phyloP scores from a whole-genome alignment of 1,140 invertebrate species.

The Potamilus streckersoni region DNA sequence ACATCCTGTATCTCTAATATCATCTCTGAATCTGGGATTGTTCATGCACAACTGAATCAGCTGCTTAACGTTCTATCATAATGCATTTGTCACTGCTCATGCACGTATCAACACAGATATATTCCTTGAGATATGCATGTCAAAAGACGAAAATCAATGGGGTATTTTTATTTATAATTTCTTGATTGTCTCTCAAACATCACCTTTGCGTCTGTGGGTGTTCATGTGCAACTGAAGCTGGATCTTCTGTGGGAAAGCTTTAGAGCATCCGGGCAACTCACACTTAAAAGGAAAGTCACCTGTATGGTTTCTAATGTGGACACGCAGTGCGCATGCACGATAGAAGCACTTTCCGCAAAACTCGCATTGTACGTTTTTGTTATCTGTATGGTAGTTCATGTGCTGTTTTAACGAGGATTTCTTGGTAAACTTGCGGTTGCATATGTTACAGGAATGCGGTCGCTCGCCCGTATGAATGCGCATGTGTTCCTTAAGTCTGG shows the following conservation, averaged over 20 bases:
- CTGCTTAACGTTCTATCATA: too few species aligned
- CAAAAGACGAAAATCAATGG: too few species aligned
- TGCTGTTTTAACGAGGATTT: not conserved
- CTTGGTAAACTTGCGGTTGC: not conserved
- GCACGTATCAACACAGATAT: too few species aligned
- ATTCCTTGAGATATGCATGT: too few species aligned
- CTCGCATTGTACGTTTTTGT: not conserved
- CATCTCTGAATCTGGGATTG: too few species aligned
- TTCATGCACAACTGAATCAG: too few species aligned
- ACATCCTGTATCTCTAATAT: too few species aligned
- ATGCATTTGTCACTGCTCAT: too few species aligned
- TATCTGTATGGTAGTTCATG: not conserved
- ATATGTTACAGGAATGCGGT: not conserved
- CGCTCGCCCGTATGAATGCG: not conserved
- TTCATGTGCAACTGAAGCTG: constrained; percentile 6
- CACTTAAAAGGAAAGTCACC: not conserved
- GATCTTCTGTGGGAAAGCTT: constrained; percentile 5
- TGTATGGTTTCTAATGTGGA: not conserved
- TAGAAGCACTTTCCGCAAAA: constrained; percentile 4
- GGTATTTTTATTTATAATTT: too few species aligned
- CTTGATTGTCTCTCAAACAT: too few species aligned
- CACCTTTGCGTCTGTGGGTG: not conserved
- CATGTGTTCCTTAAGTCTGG: not conserved
- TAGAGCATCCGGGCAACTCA: not conserved
- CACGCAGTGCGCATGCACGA: not conserved